Evolutionary conservation across 2,797 vertebrate species (phyloP).

Genomic region (Hydrolagus colliei): DNA sequence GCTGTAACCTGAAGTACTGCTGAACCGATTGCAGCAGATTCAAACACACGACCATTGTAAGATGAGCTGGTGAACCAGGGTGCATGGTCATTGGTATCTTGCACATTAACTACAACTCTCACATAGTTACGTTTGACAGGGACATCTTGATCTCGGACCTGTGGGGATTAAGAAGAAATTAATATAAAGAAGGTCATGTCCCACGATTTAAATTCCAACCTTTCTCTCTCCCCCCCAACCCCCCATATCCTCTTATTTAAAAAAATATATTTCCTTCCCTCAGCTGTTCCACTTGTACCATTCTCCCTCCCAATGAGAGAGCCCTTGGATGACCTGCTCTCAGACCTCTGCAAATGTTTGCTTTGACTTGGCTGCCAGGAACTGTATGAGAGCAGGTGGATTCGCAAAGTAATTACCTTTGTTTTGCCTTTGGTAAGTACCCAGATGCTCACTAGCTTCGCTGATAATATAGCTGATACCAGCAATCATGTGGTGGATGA

Average conservation of each 20-base stretch:
- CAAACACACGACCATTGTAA: constrained; percentile 76
- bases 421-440: no score
- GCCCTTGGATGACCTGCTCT: no score
- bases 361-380: no score
- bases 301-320: not conserved
- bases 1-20: constrained; percentile 84
- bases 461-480: no score
- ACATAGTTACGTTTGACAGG: constrained; percentile 92
- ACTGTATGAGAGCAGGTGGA: no score
- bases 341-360: no score
- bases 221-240: no score
- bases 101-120: constrained; percentile 77
- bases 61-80: constrained; percentile 86
- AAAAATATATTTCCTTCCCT: not conserved
- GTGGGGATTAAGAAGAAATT: constrained; percentile 18
- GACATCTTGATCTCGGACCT: constrained; percentile 97
- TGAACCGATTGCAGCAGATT: constrained; percentile 82
- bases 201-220: not conserved
- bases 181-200: not conserved
- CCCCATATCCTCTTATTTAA: no score
- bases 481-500: no score
- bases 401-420: no score
- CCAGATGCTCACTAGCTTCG: no score
- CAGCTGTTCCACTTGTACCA: not conserved
- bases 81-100: constrained; percentile 86